A percentile compares a stretch with the other conserved stretches of the same genome.
Evolutionary conservation across 2,888 invertebrate species (phyloP).

Genomic region (Lymantria monacha): DNA sequence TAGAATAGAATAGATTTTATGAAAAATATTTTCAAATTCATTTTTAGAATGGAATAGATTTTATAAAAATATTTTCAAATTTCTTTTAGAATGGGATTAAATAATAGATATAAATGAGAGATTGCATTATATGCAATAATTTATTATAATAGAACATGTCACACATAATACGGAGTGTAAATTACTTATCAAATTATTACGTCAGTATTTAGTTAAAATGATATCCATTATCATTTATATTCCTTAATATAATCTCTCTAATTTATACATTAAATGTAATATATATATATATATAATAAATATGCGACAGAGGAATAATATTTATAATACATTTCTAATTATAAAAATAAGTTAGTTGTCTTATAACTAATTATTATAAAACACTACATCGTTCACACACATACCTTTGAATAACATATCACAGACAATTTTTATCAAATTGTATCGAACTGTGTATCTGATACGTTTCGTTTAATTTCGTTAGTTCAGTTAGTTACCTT

Average conservation of each 20-base stretch:
- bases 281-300: constrained; percentile 31
- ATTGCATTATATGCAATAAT: too few relatives aligned
- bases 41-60: too few relatives aligned
- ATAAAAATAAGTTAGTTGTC: constrained; percentile 47
- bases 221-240: background rate
- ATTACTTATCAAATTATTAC: too few relatives aligned
- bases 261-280: constrained; percentile 7
- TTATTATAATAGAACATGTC: too few relatives aligned
- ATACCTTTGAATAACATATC: constrained; percentile 64
- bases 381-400: constrained; percentile 37
- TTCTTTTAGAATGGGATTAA: too few relatives aligned
- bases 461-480: constrained; percentile 26
- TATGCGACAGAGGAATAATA: constrained; percentile 15
- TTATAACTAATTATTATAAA: constrained; percentile 26
- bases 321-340: constrained; percentile 16
- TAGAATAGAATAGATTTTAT: too few relatives aligned
- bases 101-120: too few relatives aligned
- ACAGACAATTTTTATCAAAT: constrained; percentile 59
- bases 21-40: too few relatives aligned
- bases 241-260: constrained; percentile 5
- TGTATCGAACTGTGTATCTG: constrained; percentile 34
- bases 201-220: too few relatives aligned
- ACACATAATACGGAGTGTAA: too few relatives aligned
- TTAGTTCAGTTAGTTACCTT: constrained; percentile 14
- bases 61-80: too few relatives aligned